These are phyloP conservation scores for Lucilia sericata DNA, from an alignment of 1,140 invertebrate genomes.

Conservation along the genomic window DNA sequence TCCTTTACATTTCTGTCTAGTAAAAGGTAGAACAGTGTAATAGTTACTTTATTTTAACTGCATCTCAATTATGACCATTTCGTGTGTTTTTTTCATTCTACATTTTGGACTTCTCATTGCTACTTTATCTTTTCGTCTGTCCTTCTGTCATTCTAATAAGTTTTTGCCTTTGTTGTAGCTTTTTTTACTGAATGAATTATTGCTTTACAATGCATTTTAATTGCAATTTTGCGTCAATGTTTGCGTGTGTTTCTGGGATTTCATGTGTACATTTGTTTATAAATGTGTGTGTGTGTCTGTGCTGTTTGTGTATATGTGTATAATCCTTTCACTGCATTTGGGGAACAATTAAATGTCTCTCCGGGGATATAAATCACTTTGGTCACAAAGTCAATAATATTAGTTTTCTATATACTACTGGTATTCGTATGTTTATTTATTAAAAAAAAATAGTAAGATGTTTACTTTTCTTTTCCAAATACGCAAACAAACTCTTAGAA, in stretches of 20 bases:
- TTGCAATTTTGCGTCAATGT: conserved; percentile 29
- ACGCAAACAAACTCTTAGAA: background rate
- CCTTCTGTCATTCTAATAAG: conserved; percentile 28
- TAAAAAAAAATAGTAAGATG: background rate
- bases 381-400: conserved; percentile 29
- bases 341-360: conserved; percentile 40
- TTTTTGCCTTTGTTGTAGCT: conserved; percentile 14
- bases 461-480: background rate
- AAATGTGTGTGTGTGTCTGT: conserved; percentile 23
- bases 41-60: conserved; percentile 36
- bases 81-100: background rate
- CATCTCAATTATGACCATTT: conserved; percentile 28
- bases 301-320: background rate
- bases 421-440: conserved; percentile 25
- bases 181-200: conserved; percentile 32
- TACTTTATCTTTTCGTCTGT: background rate
- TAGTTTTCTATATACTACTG: conserved; percentile 28
- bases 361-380: conserved; percentile 40
- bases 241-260: background rate
- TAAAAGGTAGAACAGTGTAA: background rate
- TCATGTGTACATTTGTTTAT: background rate
- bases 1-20: background rate
- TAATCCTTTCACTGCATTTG: conserved; percentile 37
- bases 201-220: conserved; percentile 44
- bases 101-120: background rate